Evolutionary conservation across 2,113 vertebrate genomes (phyloP).

Genomic region (Phyllostomus hastatus): DNA sequence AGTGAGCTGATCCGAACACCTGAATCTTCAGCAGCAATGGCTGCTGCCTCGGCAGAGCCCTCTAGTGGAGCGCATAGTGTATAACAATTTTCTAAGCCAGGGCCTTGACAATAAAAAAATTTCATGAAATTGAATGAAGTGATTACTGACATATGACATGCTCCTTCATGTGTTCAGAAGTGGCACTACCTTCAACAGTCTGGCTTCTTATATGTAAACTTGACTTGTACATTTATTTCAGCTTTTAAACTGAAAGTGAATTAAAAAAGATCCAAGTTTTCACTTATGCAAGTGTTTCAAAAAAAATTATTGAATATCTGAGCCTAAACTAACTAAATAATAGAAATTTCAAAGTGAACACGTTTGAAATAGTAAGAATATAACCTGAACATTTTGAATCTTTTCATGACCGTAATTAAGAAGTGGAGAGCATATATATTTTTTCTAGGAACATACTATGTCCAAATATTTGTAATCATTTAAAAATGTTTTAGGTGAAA

Average conservation of each 20-base stretch:
- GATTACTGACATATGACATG: neutral
- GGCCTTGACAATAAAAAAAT: neutral
- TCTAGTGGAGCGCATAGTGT: conserved; percentile 44
- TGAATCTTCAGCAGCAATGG: neutral
- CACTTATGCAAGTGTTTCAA: neutral
- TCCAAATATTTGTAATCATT: neutral
- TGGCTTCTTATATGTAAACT: neutral
- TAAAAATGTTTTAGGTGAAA: neutral
- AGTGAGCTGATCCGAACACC: neutral
- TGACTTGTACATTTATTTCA: neutral
- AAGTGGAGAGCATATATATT: neutral
- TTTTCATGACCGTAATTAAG: neutral
- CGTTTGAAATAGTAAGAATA: neutral
- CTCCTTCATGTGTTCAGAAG: neutral
- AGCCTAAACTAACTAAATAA: neutral
- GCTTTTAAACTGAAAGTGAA: neutral
- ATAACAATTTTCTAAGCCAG: neutral
- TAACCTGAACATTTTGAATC: neutral
- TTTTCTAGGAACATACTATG: neutral
- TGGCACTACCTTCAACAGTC: neutral
- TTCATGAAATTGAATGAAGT: neutral
- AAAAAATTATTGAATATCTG: neutral
- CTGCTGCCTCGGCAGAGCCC: conserved; percentile 58
- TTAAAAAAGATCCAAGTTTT: neutral
- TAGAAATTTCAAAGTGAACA: neutral